Base-by-base conservation (phyloP, 2,888 invertebrate genomes). In the Nysson spinosus region DNA sequence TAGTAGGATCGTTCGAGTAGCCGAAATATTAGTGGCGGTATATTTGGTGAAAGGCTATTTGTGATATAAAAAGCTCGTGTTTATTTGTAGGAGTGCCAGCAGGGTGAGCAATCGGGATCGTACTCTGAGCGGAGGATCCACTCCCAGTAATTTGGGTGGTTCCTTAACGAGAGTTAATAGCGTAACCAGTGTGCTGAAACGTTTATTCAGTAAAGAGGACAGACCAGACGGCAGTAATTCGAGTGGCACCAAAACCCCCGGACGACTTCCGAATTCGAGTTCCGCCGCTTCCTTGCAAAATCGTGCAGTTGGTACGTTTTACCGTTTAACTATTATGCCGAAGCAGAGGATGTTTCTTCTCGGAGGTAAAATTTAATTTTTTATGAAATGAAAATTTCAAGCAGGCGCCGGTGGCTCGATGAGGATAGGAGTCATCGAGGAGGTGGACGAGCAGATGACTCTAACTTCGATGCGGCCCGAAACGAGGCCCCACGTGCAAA, bases 201-300 rank as follows among this genome's bases (percentile, higher is more conserved):
- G 94, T 68, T 88, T 95, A 49, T 93, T 95, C 80, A 94, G 93
- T 42, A 91, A 93, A 63, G 95, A 95, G 66, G 94, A 94, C 37
- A 88, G 89, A 24, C 87, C 89, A 0, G 87, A 88, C 12, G 89
- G 88, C 4, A 40, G 80, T 3, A 65, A 63, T 3, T 72, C 75
- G 0, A 78, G 72, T n/a, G 81, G 79, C 4, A 82, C 86, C 14
- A 90, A 89, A 78, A 89, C 89, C 0, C 90, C 91, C 55, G 90
- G 89, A 65, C 88, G 89, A 87, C 80, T 84, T 72, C 83, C 80
- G 0, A 78, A 75, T 50, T 84, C 85, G 0, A 77, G 76, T 34
- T 87, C 87, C 0, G 64, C 85, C 1, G 78, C 80, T 12, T 87
- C 87, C 5, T 69, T 87, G 20, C 82, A 78, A 58, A 70, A 63